Evolutionary conservation across 2,888 invertebrate genomes (phyloP).

Genomic region (Apomyelois bistriatella): DNA sequence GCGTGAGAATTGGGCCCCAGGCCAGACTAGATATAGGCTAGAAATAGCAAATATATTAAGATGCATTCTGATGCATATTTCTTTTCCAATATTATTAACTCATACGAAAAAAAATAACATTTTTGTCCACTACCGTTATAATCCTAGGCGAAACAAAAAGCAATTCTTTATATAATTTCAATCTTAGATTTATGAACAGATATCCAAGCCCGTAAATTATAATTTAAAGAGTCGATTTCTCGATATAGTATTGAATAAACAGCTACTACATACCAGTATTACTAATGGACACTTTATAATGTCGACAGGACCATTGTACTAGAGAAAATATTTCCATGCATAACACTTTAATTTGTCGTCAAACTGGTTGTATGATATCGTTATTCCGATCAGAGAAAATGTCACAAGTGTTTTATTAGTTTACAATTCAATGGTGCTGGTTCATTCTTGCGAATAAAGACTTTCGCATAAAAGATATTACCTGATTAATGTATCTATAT

Average conservation of each 20-base stretch:
- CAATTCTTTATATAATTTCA: too few species aligned
- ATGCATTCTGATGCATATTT: too few species aligned
- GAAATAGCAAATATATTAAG: too few species aligned
- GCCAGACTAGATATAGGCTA: too few species aligned
- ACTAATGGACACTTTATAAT: constrained; percentile 5
- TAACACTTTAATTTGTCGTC: constrained; percentile 13
- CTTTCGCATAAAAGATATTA: background rate
- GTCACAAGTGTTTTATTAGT: constrained; percentile 10
- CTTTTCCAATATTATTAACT: too few species aligned
- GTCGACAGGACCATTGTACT: constrained; percentile 7
- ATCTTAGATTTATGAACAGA: background rate
- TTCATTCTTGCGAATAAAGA: background rate
- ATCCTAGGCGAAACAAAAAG: too few species aligned
- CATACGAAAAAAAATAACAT: too few species aligned
- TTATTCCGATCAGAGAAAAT: constrained; percentile 12
- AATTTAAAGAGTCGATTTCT: background rate
- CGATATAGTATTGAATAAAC: background rate
- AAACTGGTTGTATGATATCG: constrained; percentile 11
- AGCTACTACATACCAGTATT: constrained; percentile 1
- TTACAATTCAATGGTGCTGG: background rate
- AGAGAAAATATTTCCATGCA: constrained; percentile 14
- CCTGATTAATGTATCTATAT: background rate
- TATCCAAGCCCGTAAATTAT: background rate
- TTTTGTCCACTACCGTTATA: too few species aligned
- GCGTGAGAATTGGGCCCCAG: too few species aligned